Percentiles rank a stretch among this genome's conserved stretches.
phyloP scores from a whole-genome alignment of 2,797 vertebrate species.

The Spinus pinus region DNA sequence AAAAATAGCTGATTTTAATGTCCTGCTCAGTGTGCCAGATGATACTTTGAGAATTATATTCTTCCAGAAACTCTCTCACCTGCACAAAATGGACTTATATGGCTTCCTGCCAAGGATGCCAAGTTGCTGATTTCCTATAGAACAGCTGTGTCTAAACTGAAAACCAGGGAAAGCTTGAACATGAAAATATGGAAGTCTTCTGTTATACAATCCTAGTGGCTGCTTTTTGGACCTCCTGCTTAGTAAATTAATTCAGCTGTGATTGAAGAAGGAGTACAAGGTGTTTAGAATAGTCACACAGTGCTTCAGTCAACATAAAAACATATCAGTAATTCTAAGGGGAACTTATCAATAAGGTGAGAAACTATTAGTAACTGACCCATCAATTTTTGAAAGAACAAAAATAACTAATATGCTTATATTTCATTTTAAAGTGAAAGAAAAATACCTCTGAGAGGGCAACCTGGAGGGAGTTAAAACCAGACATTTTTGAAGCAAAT shows the following conservation, averaged over 20 bases:
- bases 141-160: not conserved
- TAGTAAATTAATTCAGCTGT: not conserved
- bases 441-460: not conserved
- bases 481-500: not conserved
- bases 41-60: not conserved
- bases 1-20: not conserved
- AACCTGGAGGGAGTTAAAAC: not conserved
- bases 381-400: not conserved
- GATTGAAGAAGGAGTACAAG: not conserved
- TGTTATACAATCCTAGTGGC: not conserved
- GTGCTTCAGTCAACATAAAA: not conserved
- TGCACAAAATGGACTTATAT: not conserved
- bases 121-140: not conserved
- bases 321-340: not conserved
- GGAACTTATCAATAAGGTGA: not conserved
- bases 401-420: not conserved
- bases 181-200: not conserved
- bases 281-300: not conserved
- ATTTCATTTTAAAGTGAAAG: not conserved
- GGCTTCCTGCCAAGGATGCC: not conserved
- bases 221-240: not conserved
- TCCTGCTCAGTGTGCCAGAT: not conserved
- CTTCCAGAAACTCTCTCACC: not conserved
- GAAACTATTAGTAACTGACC: not conserved
- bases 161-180: not conserved